phyloP scores from a whole-genome alignment of 2,113 vertebrate genomes.

The Clupea harengus region DNA sequence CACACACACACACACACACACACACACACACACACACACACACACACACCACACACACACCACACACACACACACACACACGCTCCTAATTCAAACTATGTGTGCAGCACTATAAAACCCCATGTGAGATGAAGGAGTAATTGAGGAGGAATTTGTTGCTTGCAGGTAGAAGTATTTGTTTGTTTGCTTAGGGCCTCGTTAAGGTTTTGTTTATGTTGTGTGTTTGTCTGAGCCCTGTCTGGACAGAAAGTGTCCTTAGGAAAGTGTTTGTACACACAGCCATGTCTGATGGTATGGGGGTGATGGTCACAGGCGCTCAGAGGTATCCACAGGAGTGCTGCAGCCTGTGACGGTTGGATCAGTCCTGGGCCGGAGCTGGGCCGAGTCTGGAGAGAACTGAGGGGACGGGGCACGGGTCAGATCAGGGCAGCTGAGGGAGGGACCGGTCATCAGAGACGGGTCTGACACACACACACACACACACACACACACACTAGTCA shows the following conservation, averaged over 20 bases:
- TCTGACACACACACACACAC: not conserved
- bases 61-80: not conserved
- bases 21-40: not conserved
- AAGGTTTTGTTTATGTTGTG: not conserved
- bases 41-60: not conserved
- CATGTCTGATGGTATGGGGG: not conserved
- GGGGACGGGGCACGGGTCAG: no score
- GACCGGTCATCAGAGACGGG: not conserved
- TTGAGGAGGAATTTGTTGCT: not conserved
- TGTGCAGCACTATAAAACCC: not conserved
- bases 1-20: not conserved
- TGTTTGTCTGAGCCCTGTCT: not conserved
- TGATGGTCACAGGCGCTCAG: not conserved
- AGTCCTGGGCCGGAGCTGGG: not conserved
- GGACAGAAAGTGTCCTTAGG: not conserved
- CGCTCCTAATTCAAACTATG: not conserved
- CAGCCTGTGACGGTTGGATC: not conserved
- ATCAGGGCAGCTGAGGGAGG: not conserved
- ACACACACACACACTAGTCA: not conserved
- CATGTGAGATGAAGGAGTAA: not conserved
- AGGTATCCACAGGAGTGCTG: not conserved
- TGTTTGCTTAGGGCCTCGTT: not conserved
- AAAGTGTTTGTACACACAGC: not conserved
- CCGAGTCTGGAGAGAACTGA: not conserved
- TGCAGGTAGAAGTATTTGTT: not conserved